Conservation (phyloP, 1,140 invertebrate genomes). For the Drosophila triauraria region DNA sequence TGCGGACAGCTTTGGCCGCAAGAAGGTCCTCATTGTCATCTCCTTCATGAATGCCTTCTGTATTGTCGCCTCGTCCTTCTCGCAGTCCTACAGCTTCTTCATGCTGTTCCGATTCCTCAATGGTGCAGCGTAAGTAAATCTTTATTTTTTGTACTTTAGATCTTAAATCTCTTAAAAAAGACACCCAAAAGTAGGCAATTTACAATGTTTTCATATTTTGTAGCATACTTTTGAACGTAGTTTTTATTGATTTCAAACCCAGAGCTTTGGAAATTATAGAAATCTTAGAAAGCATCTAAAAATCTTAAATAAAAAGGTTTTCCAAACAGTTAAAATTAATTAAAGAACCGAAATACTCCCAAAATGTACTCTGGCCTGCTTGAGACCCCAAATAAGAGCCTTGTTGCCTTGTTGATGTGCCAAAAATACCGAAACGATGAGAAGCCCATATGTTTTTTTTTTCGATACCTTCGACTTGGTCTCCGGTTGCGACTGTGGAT, state of each 20-base stretch:
- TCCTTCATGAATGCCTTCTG: conserved; percentile 95
- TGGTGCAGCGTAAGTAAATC: conserved; percentile 94
- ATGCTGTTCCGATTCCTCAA: conserved; percentile 95
- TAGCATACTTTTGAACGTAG: too few relatives aligned
- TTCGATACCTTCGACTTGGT: conserved; percentile 1
- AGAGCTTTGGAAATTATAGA: too few relatives aligned
- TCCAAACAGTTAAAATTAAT: neutral
- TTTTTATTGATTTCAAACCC: too few relatives aligned
- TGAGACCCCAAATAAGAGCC: conserved; percentile 2
- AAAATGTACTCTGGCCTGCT: neutral
- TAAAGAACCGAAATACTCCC: neutral
- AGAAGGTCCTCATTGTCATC: conserved; percentile 94
- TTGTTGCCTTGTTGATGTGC: conserved; percentile 13
- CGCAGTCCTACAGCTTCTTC: conserved; percentile 94
- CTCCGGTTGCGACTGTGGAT: conserved; percentile 26
- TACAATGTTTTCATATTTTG: too few relatives aligned
- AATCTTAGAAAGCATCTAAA: neutral
- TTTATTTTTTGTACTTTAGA: neutral
- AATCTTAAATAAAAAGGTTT: neutral
- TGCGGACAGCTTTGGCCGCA: conserved; percentile 93
- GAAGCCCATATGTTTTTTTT: neutral
- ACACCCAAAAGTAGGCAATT: too few relatives aligned
- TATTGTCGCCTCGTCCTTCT: conserved; percentile 94
- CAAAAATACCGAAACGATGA: conserved; percentile 23
- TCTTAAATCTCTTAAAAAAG: neutral